Evolutionary conservation across 2,113 vertebrate species (phyloP), one percentile per base, ranked within the genome.

Genomic region (Pachypanchax playfairii): DNA sequence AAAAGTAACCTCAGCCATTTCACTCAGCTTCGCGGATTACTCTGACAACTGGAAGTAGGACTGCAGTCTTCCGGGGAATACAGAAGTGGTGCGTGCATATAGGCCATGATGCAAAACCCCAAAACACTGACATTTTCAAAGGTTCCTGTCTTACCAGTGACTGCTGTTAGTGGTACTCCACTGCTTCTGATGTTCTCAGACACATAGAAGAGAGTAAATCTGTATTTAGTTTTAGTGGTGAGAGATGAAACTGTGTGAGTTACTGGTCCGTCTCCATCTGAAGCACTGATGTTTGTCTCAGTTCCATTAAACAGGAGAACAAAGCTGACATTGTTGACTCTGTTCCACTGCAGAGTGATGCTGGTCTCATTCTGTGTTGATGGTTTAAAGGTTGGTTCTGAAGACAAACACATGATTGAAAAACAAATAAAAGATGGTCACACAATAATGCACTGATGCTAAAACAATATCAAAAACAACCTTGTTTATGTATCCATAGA

Each of bases 321-420:
- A 13, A 65, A 77, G 20, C 0, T 31, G 65, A 17, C 26, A 24
- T 20, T 46, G 25, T 47, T 39, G 7, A 58, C 13, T 56, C 22
- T 26, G 3, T 11, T 24, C 76, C 83, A 85, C 54, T 70, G 56
- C 57, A 78, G 64, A 68, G 66, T 73, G 31, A 84, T 50, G 6
- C 54, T 73, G 36, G 3, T 75, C 39, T 75, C 78, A 60, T 28
- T 3, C 18, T 69, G 51, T 3, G 13, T 7, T 14, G 1, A 7
- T 15, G 21, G 3, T 43, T 7, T 43, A 12, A 28, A 57, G 39
- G 14, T 12, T 14, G 54, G 24, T 21, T 57, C 43, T 20, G 7
- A 17, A 41, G 53, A 38, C 41, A 10, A n/a, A n/a, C n/a, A n/a
- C n/a, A n/a, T n/a, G n/a, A n/a, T n/a, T n/a, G n/a, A n/a, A n/a